Percentiles rank a stretch among this genome's conserved stretches.
Evolutionary conservation across 1,140 invertebrate species (phyloP).

Genomic region (Cydia splendana): DNA sequence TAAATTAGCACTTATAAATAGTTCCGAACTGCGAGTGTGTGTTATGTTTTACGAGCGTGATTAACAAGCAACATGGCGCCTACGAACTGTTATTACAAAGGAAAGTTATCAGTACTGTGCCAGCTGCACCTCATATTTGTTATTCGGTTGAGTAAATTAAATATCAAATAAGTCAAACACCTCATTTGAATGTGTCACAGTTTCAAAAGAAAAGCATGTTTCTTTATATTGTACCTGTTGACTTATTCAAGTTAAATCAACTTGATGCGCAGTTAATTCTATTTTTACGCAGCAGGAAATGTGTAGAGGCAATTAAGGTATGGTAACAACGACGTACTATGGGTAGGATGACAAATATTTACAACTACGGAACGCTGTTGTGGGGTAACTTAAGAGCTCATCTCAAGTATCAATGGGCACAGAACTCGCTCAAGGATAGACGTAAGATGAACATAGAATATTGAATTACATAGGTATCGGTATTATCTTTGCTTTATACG

Average conservation of each 20-base stretch:
- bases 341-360: constrained; percentile 25
- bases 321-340: neutral
- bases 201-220: neutral
- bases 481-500: neutral
- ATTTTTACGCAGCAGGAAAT: constrained; percentile 11
- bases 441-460: neutral
- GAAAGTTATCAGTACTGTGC: constrained; percentile 11
- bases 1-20: constrained; percentile 17
- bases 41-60: constrained; percentile 7
- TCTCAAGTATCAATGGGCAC: constrained; percentile 14
- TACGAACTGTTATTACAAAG: constrained; percentile 1
- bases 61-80: constrained; percentile 4
- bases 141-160: neutral
- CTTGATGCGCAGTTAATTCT: neutral
- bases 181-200: constrained; percentile 3
- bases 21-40: neutral
- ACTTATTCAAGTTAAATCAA: neutral
- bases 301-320: neutral
- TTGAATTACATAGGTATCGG: neutral
- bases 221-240: neutral
- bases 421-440: neutral
- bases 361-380: neutral
- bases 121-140: neutral
- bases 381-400: neutral
- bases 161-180: neutral